A percentile compares a stretch with the other conserved stretches of the same genome.
Conservation (phyloP, 2,113 vertebrate genomes). For the Serinus canaria region DNA sequence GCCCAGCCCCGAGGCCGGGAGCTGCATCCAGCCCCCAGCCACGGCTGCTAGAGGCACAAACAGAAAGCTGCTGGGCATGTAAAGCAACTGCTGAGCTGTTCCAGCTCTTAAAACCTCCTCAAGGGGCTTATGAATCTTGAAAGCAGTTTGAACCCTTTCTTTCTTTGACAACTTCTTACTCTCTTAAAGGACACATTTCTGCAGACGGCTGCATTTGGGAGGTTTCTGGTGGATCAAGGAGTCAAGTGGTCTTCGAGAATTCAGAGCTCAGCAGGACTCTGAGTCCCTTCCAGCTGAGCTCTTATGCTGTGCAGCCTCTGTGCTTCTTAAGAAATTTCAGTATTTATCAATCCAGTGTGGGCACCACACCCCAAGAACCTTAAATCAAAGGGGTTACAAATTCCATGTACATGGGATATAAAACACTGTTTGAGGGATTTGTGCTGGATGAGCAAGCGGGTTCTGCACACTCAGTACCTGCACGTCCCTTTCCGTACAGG, state of each 20-base stretch:
- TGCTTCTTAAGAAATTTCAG: neutral
- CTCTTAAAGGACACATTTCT: neutral
- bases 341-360: neutral
- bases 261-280: neutral
- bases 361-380: neutral
- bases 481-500: neutral
- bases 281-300: neutral
- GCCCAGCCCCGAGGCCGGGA: neutral
- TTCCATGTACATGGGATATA: accelerated
- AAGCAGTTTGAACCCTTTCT: neutral
- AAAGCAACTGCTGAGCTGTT: neutral
- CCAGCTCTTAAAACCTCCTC: neutral
- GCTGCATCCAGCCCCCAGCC: neutral
- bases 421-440: neutral
- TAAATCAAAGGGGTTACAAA: neutral
- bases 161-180: neutral
- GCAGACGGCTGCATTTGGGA: neutral
- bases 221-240: neutral
- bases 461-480: neutral
- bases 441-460: neutral
- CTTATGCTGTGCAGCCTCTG: neutral
- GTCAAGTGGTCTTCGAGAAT: conserved; percentile 10
- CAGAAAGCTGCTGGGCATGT: neutral
- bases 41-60: neutral
- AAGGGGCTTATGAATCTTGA: neutral